Base-by-base conservation (phyloP, 2,797 vertebrate genomes). In the Darevskia nairensis region DNA sequence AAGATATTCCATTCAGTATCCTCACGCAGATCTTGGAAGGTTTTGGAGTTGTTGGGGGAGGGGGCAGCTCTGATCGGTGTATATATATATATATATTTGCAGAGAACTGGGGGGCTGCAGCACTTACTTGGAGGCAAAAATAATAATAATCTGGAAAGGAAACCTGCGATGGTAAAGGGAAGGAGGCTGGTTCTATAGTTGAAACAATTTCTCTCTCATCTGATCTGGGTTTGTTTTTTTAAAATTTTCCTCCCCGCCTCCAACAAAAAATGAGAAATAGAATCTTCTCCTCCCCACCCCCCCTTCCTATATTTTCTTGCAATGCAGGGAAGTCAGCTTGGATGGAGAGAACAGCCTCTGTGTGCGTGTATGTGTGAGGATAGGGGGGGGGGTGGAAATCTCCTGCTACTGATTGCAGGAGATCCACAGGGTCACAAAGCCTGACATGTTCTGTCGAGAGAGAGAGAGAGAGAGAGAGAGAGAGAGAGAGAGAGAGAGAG, bases 381-480 rank as follows among this genome's bases (percentile, higher is more conserved):
- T 17, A 41, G 78, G 72, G 27, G 32, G n/a, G 25, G 35, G 21
- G 13, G 4, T 55, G 50, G 50, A 55, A 55, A 55, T 55, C 50
- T 55, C 50, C 50, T 55, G 50, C 50, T 55, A 55, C 50, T 55
- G 50, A 55, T 55, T 55, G 50, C 50, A 55, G 50, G 50, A 55
- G 50, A 55, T 55, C 77, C 44, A 5, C 89, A 21, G 89, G 89
- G 89, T 81, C 89, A 69, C 71, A 88, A 50, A 68, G 82, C 59
- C 89, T n/a, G 89, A 41, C 82, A 39, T 7, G 44, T 87, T 90
- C 71, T 15, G 1, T 46, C 44, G n/a, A n/a, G n/a, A n/a, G n/a
- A n/a, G n/a, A n/a, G n/a, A n/a, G n/a, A n/a, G n/a, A n/a, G n/a
- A n/a, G n/a, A n/a, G n/a, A n/a, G n/a, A n/a, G n/a, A n/a, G n/a